Conservation (phyloP, 2,888 invertebrate genomes). For the Antitype chi region DNA sequence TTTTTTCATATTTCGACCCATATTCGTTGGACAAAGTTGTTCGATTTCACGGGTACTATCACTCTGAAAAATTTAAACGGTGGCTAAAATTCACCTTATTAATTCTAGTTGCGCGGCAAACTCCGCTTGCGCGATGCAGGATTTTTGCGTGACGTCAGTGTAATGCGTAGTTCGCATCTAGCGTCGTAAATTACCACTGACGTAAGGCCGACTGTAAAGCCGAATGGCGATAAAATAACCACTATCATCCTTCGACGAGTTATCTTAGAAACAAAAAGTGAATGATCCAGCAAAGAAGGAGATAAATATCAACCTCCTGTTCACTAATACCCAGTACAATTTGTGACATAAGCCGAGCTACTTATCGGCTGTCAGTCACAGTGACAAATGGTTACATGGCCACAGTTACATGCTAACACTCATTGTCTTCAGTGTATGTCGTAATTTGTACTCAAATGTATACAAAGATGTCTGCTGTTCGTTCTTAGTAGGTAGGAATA, state of each 20-base stretch:
- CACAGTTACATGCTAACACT: not conserved
- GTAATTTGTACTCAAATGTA: constrained; percentile 15
- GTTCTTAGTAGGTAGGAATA: not conserved
- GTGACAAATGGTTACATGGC: constrained; percentile 31
- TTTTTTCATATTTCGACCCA: too few relatives aligned
- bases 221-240: not conserved
- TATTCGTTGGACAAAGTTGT: too few relatives aligned
- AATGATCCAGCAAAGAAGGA: too few relatives aligned
- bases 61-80: too few relatives aligned
- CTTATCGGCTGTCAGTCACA: constrained; percentile 35
- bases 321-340: constrained; percentile 1
- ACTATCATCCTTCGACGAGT: not conserved
- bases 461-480: constrained; percentile 2
- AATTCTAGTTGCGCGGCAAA: too few relatives aligned
- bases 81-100: too few relatives aligned
- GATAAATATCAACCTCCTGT: not conserved
- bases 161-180: too few relatives aligned
- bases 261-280: not conserved
- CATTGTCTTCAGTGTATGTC: constrained; percentile 6
- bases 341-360: constrained; percentile 6
- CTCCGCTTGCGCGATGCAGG: too few relatives aligned
- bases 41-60: too few relatives aligned
- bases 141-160: too few relatives aligned
- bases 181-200: too few relatives aligned
- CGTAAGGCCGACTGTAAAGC: too few relatives aligned